Percentiles rank a stretch among this genome's conserved stretches.
Evolutionary conservation across 2,797 vertebrate species (phyloP).

Genomic region (Morelia viridis): DNA sequence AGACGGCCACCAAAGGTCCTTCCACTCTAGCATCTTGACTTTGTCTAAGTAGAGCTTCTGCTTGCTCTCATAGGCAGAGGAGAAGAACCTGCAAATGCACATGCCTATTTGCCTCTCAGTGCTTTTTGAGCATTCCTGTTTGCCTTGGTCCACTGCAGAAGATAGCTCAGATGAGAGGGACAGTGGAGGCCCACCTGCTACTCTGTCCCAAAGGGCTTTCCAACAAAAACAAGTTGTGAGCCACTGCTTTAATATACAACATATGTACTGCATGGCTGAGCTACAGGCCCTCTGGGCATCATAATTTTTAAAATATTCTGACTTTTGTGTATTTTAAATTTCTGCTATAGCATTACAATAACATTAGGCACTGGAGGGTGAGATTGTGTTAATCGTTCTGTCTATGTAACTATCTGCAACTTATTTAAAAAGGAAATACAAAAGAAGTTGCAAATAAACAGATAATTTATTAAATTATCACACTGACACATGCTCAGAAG

Average conservation of each 20-base stretch:
- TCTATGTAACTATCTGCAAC: slow-evolving; percentile 17
- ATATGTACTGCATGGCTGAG: slow-evolving; percentile 60
- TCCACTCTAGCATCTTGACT: background rate
- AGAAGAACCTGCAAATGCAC: background rate
- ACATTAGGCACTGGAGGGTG: slow-evolving; percentile 7
- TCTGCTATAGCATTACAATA: slow-evolving; percentile 60
- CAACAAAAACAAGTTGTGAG: slow-evolving; percentile 50
- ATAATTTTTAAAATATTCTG: slow-evolving; percentile 61
- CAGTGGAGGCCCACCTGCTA: slow-evolving; percentile 29
- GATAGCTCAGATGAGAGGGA: slow-evolving; percentile 1
- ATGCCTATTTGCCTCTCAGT: background rate
- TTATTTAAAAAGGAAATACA: slow-evolving; percentile 54
- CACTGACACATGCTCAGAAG: slow-evolving; percentile 55
- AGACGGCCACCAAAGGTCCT: background rate
- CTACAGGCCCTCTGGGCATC: slow-evolving; percentile 57
- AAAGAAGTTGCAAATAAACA: slow-evolving; percentile 57
- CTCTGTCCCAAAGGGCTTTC: slow-evolving; percentile 32
- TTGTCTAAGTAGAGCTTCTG: background rate
- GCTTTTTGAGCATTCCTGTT: background rate
- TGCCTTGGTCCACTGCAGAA: background rate
- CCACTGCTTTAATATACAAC: slow-evolving; percentile 65
- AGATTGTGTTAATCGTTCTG: slow-evolving; percentile 43
- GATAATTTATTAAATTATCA: slow-evolving; percentile 61
- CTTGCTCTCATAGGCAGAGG: background rate
- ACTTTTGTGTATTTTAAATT: slow-evolving; percentile 66